Percentiles rank a stretch among this genome's conserved stretches.
Evolutionary conservation across 2,797 vertebrate species (phyloP).

Genomic region (Gymnocypris eckloni): DNA sequence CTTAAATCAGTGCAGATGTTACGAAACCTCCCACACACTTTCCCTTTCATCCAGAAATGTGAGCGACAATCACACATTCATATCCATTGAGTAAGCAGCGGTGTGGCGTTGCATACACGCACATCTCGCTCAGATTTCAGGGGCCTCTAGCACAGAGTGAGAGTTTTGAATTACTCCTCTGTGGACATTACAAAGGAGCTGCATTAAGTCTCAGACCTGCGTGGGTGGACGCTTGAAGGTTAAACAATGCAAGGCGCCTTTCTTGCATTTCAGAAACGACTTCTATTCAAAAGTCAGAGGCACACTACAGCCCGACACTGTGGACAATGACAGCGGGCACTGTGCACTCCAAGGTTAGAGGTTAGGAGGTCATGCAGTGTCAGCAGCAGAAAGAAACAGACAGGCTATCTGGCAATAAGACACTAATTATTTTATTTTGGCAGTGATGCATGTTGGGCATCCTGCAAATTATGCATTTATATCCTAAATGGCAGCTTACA

Average conservation of each 20-base stretch:
- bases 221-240: slow-evolving; percentile 58
- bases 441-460: slow-evolving; percentile 2
- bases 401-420: slow-evolving; percentile 8
- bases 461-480: slow-evolving; percentile 29
- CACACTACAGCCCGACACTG: slow-evolving; percentile 22
- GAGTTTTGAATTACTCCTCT: slow-evolving; percentile 70
- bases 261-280: slow-evolving; percentile 57
- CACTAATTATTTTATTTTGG: slow-evolving; percentile 11
- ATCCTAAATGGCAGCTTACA: slow-evolving; percentile 23
- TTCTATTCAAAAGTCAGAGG: slow-evolving; percentile 65
- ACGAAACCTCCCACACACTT: slow-evolving; percentile 2
- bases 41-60: slow-evolving; percentile 35
- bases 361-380: slow-evolving; percentile 41
- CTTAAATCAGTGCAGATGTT: slow-evolving; percentile 48
- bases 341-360: slow-evolving; percentile 18
- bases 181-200: slow-evolving; percentile 63
- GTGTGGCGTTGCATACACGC: slow-evolving; percentile 10
- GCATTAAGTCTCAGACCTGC: slow-evolving; percentile 57
- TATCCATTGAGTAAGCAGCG: slow-evolving; percentile 25
- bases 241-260: slow-evolving; percentile 66
- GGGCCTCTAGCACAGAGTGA: slow-evolving; percentile 47
- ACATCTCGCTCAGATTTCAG: slow-evolving; percentile 48
- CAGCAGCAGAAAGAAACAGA: slow-evolving; percentile 15
- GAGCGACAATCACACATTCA: slow-evolving; percentile 31
- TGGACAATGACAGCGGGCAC: slow-evolving; percentile 13